A percentile compares a stretch with the other conserved stretches of the same genome.
Evolutionary conservation across 1,140 invertebrate species (phyloP).

Genomic region (Sitophilus oryzae): DNA sequence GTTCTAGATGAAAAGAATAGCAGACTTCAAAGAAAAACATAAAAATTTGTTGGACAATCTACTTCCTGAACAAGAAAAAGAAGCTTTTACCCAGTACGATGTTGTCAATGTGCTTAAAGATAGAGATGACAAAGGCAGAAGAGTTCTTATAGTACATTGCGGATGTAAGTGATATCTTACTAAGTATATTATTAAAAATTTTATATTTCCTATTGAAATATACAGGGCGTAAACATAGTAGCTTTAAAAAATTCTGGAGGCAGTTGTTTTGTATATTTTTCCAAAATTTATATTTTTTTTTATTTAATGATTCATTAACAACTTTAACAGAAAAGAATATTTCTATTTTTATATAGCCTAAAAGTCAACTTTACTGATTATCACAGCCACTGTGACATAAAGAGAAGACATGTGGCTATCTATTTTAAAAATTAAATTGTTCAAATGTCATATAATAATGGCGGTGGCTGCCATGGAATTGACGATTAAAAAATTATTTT

Average conservation of each 20-base stretch:
- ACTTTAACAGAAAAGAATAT: no score
- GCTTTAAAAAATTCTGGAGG: neutral
- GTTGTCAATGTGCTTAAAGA: slow-evolving; percentile 58
- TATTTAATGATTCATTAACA: no score
- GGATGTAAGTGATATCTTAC: slow-evolving; percentile 29
- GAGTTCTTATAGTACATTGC: slow-evolving; percentile 34
- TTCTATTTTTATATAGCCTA: no score
- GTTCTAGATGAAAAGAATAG: slow-evolving; percentile 63
- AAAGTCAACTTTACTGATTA: no score
- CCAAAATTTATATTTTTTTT: no score
- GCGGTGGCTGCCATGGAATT: no score
- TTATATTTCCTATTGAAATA: neutral
- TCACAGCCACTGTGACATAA: no score
- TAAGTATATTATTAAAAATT: neutral
- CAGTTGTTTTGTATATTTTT: neutral
- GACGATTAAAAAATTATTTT: no score
- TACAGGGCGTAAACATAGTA: neutral
- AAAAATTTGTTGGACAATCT: slow-evolving; percentile 56
- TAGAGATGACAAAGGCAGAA: slow-evolving; percentile 37
- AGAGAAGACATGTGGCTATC: no score
- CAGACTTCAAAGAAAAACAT: slow-evolving; percentile 67
- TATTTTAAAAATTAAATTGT: no score
- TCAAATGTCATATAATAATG: no score
- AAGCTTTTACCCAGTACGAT: slow-evolving; percentile 58
- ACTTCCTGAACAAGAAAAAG: slow-evolving; percentile 58